Percentiles rank a stretch among this genome's conserved stretches.
Evolutionary conservation across 2,888 invertebrate species (phyloP).

Genomic region (Pteria penguin): DNA sequence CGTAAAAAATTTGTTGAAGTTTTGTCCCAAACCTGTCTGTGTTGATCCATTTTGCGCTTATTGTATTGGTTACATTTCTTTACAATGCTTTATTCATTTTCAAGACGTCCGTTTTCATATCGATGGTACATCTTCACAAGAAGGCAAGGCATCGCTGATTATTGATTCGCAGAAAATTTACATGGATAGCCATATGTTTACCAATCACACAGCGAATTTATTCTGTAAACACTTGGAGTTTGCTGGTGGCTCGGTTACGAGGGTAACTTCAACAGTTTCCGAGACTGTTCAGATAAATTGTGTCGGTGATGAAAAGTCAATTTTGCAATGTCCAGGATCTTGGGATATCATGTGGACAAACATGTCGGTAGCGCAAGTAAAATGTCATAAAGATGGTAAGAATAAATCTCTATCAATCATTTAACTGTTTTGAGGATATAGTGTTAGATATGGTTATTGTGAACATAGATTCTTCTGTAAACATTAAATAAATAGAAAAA

Average conservation of each 20-base stretch:
- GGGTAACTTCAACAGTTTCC: constrained; percentile 9
- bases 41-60: background rate
- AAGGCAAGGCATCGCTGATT: constrained; percentile 2
- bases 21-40: background rate
- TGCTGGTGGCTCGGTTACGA: constrained; percentile 47
- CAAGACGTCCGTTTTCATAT: background rate
- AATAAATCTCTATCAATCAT: background rate
- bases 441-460: too few relatives aligned
- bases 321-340: constrained; percentile 83
- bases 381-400: constrained; percentile 57
- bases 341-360: constrained; percentile 53
- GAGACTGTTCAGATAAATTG: constrained; percentile 86
- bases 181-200: constrained; percentile 43
- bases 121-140: background rate
- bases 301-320: constrained; percentile 84
- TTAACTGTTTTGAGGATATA: too few relatives aligned
- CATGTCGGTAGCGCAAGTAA: constrained; percentile 41
- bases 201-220: constrained; percentile 52
- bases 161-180: constrained; percentile 33
- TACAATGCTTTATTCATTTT: background rate
- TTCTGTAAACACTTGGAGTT: constrained; percentile 61
- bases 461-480: too few relatives aligned
- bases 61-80: too few relatives aligned
- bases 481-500: too few relatives aligned
- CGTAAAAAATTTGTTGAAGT: too few relatives aligned